A percentile compares a stretch with the other conserved stretches of the same genome.
Conservation (phyloP, 2,888 invertebrate species). For the Cataglyphis albicans region DNA sequence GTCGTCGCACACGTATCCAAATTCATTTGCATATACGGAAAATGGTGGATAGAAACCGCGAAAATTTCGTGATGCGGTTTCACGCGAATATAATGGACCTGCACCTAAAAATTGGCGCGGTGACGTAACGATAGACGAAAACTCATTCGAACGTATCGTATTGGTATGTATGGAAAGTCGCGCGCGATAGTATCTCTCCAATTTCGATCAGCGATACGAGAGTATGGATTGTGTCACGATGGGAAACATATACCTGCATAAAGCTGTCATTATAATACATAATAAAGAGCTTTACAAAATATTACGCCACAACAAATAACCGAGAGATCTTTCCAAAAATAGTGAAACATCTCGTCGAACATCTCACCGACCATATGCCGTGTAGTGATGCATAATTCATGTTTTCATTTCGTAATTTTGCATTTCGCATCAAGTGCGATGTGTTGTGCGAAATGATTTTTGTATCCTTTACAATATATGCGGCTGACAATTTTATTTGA, state of each 20-base stretch:
- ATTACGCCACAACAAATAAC: constrained; percentile 33
- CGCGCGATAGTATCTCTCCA: constrained; percentile 11
- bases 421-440: constrained; percentile 17
- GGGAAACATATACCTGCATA: not conserved
- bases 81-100: constrained; percentile 55
- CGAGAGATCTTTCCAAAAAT: constrained; percentile 16
- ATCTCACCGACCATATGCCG: not conserved
- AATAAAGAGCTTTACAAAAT: constrained; percentile 21
- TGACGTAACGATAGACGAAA: constrained; percentile 52
- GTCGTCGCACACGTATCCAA: constrained; percentile 67
- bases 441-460: constrained; percentile 24
- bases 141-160: constrained; percentile 48
- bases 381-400: constrained; percentile 36
- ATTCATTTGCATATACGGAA: constrained; percentile 77
- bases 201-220: constrained; percentile 31
- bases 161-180: constrained; percentile 42
- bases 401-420: constrained; percentile 36
- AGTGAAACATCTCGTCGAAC: constrained; percentile 28
- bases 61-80: constrained; percentile 58
- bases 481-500: not conserved
- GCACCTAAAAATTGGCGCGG: constrained; percentile 40
- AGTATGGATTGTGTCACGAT: not conserved
- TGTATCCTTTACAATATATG: not conserved
- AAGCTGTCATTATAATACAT: constrained; percentile 27
- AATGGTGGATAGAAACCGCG: constrained; percentile 52